These are phyloP conservation scores for Odontamblyopus lacepedii DNA, from an alignment of 2,797 vertebrate genomes.

Conservation along the genomic window DNA sequence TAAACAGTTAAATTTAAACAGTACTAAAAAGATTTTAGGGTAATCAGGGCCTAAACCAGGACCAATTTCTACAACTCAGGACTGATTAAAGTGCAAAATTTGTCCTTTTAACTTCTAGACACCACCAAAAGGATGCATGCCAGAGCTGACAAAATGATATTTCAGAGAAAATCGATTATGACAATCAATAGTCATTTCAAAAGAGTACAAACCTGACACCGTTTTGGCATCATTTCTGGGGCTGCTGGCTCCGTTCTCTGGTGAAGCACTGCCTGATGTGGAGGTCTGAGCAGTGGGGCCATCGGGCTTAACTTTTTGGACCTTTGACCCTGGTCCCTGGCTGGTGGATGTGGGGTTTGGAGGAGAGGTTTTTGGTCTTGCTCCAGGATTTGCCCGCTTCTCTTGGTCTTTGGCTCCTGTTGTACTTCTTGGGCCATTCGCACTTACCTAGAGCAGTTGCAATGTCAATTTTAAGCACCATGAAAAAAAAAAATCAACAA, in stretches of 20 bases:
- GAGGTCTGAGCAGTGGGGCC: slow-evolving; percentile 61
- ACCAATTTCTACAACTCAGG: background rate
- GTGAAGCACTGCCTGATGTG: slow-evolving; percentile 73
- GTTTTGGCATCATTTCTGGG: slow-evolving; percentile 63
- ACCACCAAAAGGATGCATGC: background rate
- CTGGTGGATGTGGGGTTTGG: slow-evolving; percentile 63
- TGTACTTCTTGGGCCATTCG: slow-evolving; percentile 75
- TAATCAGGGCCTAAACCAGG: background rate
- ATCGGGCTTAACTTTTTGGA: slow-evolving; percentile 74
- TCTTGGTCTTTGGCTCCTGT: slow-evolving; percentile 78
- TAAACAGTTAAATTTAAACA: too few species aligned
- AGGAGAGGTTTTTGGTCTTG: slow-evolving; percentile 84
- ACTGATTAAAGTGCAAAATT: background rate
- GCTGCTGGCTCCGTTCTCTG: slow-evolving; percentile 73
- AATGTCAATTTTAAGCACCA: background rate
- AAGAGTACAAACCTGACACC: slow-evolving; percentile 66
- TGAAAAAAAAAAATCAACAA: background rate
- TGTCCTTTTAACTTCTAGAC: too few species aligned
- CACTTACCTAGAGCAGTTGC: slow-evolving; percentile 28
- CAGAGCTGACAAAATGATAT: background rate
- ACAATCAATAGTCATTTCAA: slow-evolving; percentile 15
- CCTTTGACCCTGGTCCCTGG: slow-evolving; percentile 75
- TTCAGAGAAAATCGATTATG: background rate
- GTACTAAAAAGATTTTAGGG: too few species aligned
- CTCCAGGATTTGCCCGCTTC: slow-evolving; percentile 79